These are phyloP conservation scores for Odontomyia ornata DNA, from an alignment of 2,888 invertebrate species.

Conservation along the genomic window DNA sequence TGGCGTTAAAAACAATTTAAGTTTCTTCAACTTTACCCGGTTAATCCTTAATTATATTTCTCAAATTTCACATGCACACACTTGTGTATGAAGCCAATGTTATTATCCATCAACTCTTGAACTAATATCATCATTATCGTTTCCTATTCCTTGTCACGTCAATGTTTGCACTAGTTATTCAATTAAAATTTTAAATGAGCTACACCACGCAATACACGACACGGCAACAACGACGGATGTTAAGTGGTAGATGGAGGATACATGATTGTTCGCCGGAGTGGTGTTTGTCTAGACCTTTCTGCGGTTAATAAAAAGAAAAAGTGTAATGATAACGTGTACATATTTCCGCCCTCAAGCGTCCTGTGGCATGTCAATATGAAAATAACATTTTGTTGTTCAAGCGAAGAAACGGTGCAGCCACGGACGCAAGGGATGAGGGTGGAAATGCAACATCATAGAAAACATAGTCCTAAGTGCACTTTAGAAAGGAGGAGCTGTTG, in stretches of 20 bases:
- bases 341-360: not conserved
- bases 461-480: not conserved
- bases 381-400: not conserved
- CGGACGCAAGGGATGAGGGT: not conserved
- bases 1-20: too few relatives aligned
- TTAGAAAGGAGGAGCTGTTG: not conserved
- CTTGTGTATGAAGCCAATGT: not conserved
- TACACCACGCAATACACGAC: not conserved
- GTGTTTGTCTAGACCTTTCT: conserved; percentile 4
- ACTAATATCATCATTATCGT: conserved; percentile 13
- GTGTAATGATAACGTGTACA: not conserved
- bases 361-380: not conserved
- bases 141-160: not conserved
- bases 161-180: not conserved
- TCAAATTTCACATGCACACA: not conserved
- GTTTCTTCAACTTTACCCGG: too few relatives aligned
- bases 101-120: not conserved
- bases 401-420: not conserved
- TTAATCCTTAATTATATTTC: too few relatives aligned
- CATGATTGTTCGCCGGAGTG: not conserved
- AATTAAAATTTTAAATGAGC: conserved; percentile 22
- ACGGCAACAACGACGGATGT: not conserved
- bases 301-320: conserved; percentile 8
- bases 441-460: not conserved
- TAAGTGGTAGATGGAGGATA: not conserved